Percentiles rank a stretch among this genome's conserved stretches.
phyloP scores from a whole-genome alignment of 2,113 vertebrate species.

The Cyanoramphus novaezelandiae region DNA sequence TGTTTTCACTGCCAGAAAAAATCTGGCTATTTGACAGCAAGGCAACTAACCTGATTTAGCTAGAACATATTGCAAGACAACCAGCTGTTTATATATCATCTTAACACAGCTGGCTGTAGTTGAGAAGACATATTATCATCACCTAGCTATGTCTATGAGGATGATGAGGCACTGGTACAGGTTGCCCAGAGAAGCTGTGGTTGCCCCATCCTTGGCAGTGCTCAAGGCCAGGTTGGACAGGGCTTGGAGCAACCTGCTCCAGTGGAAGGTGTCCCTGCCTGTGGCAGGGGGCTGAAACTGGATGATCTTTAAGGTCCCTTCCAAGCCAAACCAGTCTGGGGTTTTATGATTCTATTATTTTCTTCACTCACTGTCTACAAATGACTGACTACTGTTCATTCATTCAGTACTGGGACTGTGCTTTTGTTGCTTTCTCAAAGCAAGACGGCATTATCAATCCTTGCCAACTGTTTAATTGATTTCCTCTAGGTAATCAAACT shows the following conservation, averaged over 20 bases:
- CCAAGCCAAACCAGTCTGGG: background rate
- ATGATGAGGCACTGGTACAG: background rate
- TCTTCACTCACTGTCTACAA: background rate
- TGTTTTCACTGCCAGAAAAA: background rate
- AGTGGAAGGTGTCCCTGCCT: background rate
- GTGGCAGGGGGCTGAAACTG: background rate
- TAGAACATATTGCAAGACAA: background rate
- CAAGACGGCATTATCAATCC: background rate
- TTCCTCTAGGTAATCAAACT: background rate
- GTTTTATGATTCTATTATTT: background rate
- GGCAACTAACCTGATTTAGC: background rate
- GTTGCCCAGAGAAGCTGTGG: background rate
- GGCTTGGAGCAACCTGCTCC: background rate
- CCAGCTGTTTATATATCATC: background rate
- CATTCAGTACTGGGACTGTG: background rate
- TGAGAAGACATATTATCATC: background rate
- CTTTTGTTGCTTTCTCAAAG: background rate
- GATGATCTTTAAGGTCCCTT: background rate
- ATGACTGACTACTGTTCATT: background rate
- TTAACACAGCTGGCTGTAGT: background rate
- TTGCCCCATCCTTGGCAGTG: background rate
- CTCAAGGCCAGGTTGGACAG: background rate
- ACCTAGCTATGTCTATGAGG: background rate
- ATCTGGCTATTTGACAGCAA: background rate
- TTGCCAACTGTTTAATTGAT: background rate